phyloP scores from a whole-genome alignment of 1,140 invertebrate species.

The Drosophila nasuta region DNA sequence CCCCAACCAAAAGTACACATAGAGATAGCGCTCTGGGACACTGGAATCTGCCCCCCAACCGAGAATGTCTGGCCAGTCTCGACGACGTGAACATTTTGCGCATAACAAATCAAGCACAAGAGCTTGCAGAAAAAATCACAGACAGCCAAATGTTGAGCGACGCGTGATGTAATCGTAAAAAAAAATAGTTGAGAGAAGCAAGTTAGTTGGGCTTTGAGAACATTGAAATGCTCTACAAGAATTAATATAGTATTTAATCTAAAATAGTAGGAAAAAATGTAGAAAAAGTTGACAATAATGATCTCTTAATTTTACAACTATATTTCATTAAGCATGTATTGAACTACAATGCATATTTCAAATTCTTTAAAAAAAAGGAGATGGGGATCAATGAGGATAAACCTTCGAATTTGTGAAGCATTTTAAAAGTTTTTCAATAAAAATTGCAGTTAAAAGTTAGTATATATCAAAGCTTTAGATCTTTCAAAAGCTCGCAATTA shows the following conservation, averaged over 20 bases:
- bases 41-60: conserved; percentile 1
- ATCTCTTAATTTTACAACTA: too few species aligned
- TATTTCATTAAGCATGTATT: too few species aligned
- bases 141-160: conserved; percentile 77
- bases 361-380: too few species aligned
- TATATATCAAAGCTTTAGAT: too few species aligned
- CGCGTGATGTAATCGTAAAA: conserved; percentile 76
- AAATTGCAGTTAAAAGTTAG: too few species aligned
- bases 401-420: too few species aligned
- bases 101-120: conserved; percentile 80
- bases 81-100: conserved; percentile 80
- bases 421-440: too few species aligned
- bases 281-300: too few species aligned
- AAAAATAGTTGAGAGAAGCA: conserved; percentile 50
- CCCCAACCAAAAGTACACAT: neutral
- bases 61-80: conserved; percentile 62
- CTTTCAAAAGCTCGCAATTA: too few species aligned
- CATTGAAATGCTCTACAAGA: conserved; percentile 38
- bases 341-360: too few species aligned
- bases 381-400: too few species aligned
- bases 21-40: conserved; percentile 2
- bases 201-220: neutral
- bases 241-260: neutral
- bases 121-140: conserved; percentile 72
- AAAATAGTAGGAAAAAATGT: too few species aligned